phyloP scores from a whole-genome alignment of 2,888 invertebrate genomes.

The Meteorus colon region DNA sequence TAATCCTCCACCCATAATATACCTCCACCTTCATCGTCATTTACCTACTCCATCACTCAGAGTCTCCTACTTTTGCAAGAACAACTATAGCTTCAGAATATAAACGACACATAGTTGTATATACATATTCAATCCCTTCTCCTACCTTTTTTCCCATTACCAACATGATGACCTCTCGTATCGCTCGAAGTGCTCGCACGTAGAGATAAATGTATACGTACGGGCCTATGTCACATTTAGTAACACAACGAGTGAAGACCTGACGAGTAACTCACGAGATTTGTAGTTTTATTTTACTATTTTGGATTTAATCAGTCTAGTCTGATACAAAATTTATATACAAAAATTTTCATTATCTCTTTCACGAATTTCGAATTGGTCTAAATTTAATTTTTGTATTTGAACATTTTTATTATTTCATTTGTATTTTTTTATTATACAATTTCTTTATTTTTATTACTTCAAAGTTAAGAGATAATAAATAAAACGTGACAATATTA shows the following conservation, averaged over 20 bases:
- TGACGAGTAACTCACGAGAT: conserved; percentile 45
- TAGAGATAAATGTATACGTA: conserved; percentile 72
- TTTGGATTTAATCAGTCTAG: neutral
- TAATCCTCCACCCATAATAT: conserved; percentile 24
- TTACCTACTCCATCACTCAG: conserved; percentile 15
- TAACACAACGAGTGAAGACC: conserved; percentile 54
- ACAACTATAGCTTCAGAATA: conserved; percentile 14
- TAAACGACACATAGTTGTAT: conserved; percentile 9
- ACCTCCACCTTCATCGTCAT: conserved; percentile 40
- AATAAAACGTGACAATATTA: neutral
- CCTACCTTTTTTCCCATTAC: conserved; percentile 56
- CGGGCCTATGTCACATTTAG: conserved; percentile 68
- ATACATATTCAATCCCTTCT: conserved; percentile 6
- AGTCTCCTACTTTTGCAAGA: conserved; percentile 13
- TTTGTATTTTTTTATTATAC: neutral
- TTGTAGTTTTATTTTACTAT: neutral
- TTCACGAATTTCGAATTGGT: neutral
- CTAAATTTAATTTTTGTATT: neutral
- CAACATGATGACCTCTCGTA: conserved; percentile 70
- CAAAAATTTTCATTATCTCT: neutral
- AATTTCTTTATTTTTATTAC: neutral
- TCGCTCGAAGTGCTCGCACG: conserved; percentile 66
- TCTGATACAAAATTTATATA: neutral
- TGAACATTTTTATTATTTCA: too few species aligned
- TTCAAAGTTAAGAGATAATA: neutral